Evolutionary conservation across 2,113 vertebrate genomes (phyloP), one percentile per base, ranked within the genome.

Genomic region (Turdus rufiventris): DNA sequence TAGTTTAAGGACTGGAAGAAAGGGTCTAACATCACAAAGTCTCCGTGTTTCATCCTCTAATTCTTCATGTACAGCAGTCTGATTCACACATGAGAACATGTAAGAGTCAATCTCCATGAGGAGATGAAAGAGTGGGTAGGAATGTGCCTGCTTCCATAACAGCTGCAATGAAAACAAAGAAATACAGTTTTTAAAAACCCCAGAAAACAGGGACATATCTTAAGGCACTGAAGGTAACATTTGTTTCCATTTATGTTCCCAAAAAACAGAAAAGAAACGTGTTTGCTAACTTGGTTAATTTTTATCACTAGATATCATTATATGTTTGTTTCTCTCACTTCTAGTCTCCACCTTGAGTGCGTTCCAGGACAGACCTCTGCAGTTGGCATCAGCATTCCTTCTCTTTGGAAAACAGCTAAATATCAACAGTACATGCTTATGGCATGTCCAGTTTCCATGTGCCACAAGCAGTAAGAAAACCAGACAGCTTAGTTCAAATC

Each of bases 1-100:
- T 61, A 99, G 97, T 96, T 98, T 99, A 75, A 99, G 98, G 57
- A 99, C 99, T 23, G 99, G 99, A 97, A 99, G 98, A 96, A 99
- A 99, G 36, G 99, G 99, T 28, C 99, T 98, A 61, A 99, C 98
- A 51, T 99, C 99, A 87, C 99, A 99, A 60, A 99, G 98, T 25
- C 99, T 98, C 45, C 98, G 98, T 2, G 98, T 99, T 96, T 99
- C 99, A 93, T 99, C 99, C 91, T 99, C 99, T 42, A 99, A 97
- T 66, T 99, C 99, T 93, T 99, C 99, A 66, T 99, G 99, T 31
- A 99, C 99, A 26, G 99, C 99, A 31, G 98, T 98, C 92, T 99
- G 99, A 97, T 99, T 99, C 95, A 99, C 99, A 61, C 99, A 99
- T 57, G 99, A 98, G 97, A 99, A 99, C 99, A 99, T 99, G 96